phyloP scores from a whole-genome alignment of 2,888 invertebrate species.

The Drosophila paramelanica region DNA sequence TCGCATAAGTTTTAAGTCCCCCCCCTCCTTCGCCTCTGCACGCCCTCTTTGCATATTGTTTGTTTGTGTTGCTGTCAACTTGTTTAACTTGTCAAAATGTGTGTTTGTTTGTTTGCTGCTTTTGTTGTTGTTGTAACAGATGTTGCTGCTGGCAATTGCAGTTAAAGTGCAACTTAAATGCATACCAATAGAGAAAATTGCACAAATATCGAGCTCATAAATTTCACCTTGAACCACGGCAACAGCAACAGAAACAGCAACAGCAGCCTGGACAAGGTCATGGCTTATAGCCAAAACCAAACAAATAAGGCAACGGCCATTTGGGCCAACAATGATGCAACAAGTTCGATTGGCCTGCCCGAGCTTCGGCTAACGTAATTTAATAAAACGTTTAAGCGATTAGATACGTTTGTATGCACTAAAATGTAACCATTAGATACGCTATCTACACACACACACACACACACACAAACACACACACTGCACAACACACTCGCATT shows the following conservation, averaged over 20 bases:
- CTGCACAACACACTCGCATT: background rate
- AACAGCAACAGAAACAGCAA: conserved; percentile 9
- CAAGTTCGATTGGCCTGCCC: conserved; percentile 64
- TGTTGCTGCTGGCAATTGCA: conserved; percentile 41
- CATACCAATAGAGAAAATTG: conserved; percentile 22
- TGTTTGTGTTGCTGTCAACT: conserved; percentile 41
- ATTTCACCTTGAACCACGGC: conserved; percentile 69
- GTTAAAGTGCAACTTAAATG: conserved; percentile 36
- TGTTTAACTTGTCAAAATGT: conserved; percentile 55
- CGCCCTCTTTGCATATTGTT: conserved; percentile 22
- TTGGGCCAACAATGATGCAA: conserved; percentile 74
- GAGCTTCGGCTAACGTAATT: conserved; percentile 76
- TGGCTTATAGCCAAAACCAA: conserved; percentile 45
- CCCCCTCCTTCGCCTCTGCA: background rate
- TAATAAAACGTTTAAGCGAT: conserved; percentile 83
- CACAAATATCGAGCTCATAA: conserved; percentile 39
- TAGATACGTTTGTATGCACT: conserved; percentile 82
- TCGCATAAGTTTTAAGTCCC: conserved; percentile 43
- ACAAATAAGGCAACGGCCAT: conserved; percentile 61
- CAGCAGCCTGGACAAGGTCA: conserved; percentile 61
- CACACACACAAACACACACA: conserved; percentile 32
- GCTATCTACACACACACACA: conserved; percentile 64
- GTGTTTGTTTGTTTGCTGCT: conserved; percentile 10
- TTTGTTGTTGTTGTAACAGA: conserved; percentile 24
- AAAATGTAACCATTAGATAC: conserved; percentile 81